Evolutionary conservation across 37 sponge, comb jelly and placozoan species (phyloP).

Genomic region (Halisarca cf. caerulea): DNA sequence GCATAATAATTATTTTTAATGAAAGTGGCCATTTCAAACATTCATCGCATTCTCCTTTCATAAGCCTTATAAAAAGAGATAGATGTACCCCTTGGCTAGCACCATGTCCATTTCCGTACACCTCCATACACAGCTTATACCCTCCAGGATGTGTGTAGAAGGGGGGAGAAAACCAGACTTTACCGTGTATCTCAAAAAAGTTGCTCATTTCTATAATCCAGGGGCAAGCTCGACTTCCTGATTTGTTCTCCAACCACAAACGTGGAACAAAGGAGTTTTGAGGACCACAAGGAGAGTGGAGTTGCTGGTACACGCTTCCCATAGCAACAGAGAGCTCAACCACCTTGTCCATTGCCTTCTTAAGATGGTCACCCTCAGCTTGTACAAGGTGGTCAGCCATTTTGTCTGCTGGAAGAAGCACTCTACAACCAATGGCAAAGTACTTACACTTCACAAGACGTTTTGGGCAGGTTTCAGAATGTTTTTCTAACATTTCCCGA

Average conservation of each 20-base stretch:
- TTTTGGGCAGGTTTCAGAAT: background rate
- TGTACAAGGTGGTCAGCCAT: background rate
- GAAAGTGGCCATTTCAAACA: background rate
- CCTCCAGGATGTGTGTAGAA: conserved; percentile 24
- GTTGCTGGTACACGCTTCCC: background rate
- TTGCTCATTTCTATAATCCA: background rate
- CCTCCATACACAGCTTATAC: conserved; percentile 16
- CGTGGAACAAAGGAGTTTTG: background rate
- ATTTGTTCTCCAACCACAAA: background rate
- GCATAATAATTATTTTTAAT: background rate
- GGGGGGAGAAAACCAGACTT: background rate
- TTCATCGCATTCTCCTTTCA: background rate
- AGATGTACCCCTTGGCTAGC: background rate
- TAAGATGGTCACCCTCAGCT: background rate
- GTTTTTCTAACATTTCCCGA: background rate
- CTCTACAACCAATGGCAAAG: background rate
- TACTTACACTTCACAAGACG: background rate
- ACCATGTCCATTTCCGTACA: background rate
- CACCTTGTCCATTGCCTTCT: conserved; percentile 10
- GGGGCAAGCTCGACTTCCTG: background rate
- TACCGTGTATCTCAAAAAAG: background rate
- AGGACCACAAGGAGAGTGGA: background rate
- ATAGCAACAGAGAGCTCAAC: background rate
- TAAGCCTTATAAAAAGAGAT: background rate
- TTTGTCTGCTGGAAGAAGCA: background rate